A percentile compares a stretch with the other conserved stretches of the same genome.
phyloP scores from a whole-genome alignment of 2,113 vertebrate species.

The Bambusicola thoracicus region DNA sequence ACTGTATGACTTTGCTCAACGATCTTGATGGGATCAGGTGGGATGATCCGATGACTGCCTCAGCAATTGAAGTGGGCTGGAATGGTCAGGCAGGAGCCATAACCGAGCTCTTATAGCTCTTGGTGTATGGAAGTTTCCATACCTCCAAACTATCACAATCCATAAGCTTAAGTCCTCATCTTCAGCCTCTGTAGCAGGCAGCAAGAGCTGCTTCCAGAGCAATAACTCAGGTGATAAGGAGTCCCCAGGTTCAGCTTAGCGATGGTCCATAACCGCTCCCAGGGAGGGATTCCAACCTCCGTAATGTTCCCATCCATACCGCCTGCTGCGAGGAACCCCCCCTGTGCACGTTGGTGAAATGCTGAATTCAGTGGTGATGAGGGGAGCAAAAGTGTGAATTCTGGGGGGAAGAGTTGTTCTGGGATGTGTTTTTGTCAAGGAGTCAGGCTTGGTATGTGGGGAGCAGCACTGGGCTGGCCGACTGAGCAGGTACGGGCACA shows the following conservation, averaged over 20 bases:
- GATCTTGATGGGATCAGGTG: neutral
- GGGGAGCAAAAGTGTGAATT: neutral
- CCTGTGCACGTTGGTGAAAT: neutral
- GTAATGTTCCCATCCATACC: neutral
- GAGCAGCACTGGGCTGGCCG: neutral
- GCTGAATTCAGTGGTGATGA: neutral
- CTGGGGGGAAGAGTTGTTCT: rapidly evolving
- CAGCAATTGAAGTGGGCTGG: neutral
- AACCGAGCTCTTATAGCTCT: neutral
- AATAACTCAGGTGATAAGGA: slow-evolving; percentile 3
- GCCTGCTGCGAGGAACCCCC: neutral
- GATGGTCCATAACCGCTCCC: neutral
- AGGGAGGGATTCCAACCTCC: neutral
- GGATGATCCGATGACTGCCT: neutral
- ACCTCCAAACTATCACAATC: neutral
- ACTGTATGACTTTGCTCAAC: neutral
- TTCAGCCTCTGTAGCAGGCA: neutral
- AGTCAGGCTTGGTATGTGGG: rapidly evolving
- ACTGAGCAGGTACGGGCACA: neutral
- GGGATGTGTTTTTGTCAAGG: rapidly evolving
- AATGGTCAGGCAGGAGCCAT: neutral
- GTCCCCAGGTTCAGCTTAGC: neutral
- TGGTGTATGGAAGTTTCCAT: neutral
- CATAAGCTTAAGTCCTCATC: neutral
- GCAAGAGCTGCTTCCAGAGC: neutral